Base-by-base conservation (phyloP, 2,888 invertebrate genomes). In the Arctia plantaginis region DNA sequence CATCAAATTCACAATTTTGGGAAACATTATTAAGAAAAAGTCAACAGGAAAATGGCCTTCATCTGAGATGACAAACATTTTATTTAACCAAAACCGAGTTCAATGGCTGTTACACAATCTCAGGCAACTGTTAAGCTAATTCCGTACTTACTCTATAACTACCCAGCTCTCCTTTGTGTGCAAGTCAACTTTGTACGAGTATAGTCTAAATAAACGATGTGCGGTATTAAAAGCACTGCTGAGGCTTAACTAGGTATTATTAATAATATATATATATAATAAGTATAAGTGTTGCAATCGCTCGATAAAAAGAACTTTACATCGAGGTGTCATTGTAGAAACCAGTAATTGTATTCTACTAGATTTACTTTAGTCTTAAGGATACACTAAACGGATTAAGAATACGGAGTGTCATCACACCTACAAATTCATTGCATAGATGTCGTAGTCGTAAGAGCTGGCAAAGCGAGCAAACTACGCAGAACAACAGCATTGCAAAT, bases 11-110 rank as follows among this genome's bases (percentile, higher is more conserved):
- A 73, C n/a, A 35, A 39, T 39, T 30, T 55, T 55, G 71, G 75
- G 70, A 75, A 73, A 82, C 27, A 59, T 55, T 47, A 33, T 47
- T 30, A 23, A 51, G n/a, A 41, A 71, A 69, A 30, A 3, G 33
- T 13, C n/a, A 71, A 76, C 74, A 82, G 75, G 78, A 78, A 76
- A 78, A 83, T 64, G 44, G 68, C 66, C 10, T 65, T 68, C 35
- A 30, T 73, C 41, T 62, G 59, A 65, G 47, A 77, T 84, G 81
- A 79, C 75, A 79, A 64, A 66, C 73, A 67, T 35, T 77, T 77
- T 79, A 71, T 35, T 15, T 66, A 65, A 71, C 44, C 41, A 62
- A 66, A 71, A 51, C 20, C 41, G 72, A 66, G 75, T 73, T 72
- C 62, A 80, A 72, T 66, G 47, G 44, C 67, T 72, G 72, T 39